Base-by-base conservation (phyloP, 2,797 vertebrate species). In the Clarias laeviceps region DNA sequence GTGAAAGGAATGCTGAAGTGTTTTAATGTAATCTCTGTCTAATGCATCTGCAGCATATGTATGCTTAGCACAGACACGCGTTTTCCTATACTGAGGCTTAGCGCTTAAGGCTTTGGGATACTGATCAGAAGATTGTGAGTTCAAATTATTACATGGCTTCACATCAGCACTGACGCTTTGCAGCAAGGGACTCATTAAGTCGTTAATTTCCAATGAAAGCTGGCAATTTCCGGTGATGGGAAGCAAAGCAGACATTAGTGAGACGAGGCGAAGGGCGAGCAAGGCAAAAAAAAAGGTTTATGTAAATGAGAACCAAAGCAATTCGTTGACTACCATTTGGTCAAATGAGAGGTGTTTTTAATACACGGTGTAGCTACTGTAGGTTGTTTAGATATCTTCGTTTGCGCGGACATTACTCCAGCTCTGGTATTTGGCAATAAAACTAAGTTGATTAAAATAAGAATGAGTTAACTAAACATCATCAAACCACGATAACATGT, bases 21-120 rank as follows among this genome's bases (percentile, higher is more conserved):
- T 80, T 66, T 45, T 66, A 54, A 66, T 18, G n/a, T 66, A 32
- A 66, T 64, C 15, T 27, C 78, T 27, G 57, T 64, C 14, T 27
- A 80, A 64, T 64, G 59, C 24, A 27, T 80, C 77, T 64, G 62
- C 22, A 50, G 40, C 79, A 80, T 66, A 29, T 45, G n/a, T 54
- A 29, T 29, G 17, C 17, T 65, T 65, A 66, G 34, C 37, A 80
- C 78, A 64, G 24, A 27, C 61, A 61, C 17, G 12, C 6, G 32
- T 40, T 61, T 61, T 9, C 15, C 22, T 29, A 17, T 20, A 80
- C 9, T 27, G 59, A 18, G 24, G 59, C 59, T 64, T 1, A 4
- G 24, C 18, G 59, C 2, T 22, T 24, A 37, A 24, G 32, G 18
- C 32, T 79, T 62, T 64, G 24, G 61, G 15, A 24, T 45, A 5